A percentile compares a stretch with the other conserved stretches of the same genome.
Evolutionary conservation across 1,140 invertebrate genomes (phyloP).

Genomic region (Popillia japonica): DNA sequence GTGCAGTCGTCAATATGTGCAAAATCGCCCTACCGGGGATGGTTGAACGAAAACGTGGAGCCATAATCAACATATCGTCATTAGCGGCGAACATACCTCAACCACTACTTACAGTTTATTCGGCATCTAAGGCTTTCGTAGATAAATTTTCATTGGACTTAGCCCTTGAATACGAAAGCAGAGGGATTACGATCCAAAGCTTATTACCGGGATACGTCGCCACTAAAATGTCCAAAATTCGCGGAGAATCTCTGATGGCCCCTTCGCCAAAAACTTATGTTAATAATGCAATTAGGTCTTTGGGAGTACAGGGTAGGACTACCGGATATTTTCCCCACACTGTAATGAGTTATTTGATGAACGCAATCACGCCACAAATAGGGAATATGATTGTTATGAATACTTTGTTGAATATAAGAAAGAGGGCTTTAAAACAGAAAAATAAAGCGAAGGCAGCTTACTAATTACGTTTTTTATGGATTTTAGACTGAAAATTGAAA

Average conservation of each 20-base stretch:
- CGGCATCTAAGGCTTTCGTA: constrained; percentile 89
- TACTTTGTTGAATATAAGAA: constrained; percentile 69
- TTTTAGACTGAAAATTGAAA: too few relatives aligned
- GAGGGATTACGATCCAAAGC: constrained; percentile 85
- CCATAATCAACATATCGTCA: constrained; percentile 94
- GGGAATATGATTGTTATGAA: constrained; percentile 67
- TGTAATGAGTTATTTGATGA: constrained; percentile 68
- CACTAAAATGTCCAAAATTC: constrained; percentile 92
- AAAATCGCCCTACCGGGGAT: constrained; percentile 87
- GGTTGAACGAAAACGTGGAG: constrained; percentile 83
- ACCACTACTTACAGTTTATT: constrained; percentile 87
- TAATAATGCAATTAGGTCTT: constrained; percentile 75
- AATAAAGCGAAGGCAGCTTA: not conserved
- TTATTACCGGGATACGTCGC: constrained; percentile 89
- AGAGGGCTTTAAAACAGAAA: constrained; percentile 58
- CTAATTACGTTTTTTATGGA: too few relatives aligned
- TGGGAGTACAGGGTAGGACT: constrained; percentile 77
- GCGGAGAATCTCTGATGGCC: constrained; percentile 78
- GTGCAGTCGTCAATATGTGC: constrained; percentile 84
- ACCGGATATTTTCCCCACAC: constrained; percentile 83
- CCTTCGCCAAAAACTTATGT: constrained; percentile 84
- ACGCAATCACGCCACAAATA: constrained; percentile 63
- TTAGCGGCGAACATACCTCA: constrained; percentile 80
- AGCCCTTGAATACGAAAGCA: constrained; percentile 77
- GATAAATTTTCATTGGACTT: constrained; percentile 85